Percentiles rank a stretch among this genome's conserved stretches.
Evolutionary conservation across 2,113 vertebrate genomes (phyloP).

Genomic region (Speoplatyrhinus poulsoni): DNA sequence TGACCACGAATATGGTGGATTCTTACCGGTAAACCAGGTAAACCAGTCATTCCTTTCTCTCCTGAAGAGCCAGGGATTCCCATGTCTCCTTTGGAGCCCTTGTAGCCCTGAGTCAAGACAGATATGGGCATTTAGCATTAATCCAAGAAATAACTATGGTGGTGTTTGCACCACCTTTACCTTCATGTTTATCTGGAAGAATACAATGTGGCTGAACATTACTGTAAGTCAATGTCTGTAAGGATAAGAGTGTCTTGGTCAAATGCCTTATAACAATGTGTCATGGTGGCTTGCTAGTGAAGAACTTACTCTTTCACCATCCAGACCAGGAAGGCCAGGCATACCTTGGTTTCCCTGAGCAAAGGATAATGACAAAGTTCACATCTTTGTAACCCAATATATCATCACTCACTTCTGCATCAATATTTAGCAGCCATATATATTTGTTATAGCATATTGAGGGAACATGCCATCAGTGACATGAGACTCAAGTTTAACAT

Average conservation of each 20-base stretch:
- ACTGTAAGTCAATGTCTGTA: neutral
- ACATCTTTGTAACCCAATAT: neutral
- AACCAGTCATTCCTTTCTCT: slow-evolving; percentile 90
- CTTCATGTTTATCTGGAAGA: neutral
- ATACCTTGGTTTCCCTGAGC: slow-evolving; percentile 89
- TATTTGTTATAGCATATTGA: no score
- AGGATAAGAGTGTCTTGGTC: neutral
- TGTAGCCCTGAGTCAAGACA: slow-evolving; percentile 81
- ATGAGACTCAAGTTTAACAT: no score
- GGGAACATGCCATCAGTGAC: no score
- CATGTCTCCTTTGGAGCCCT: slow-evolving; percentile 93
- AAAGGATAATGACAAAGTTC: slow-evolving; percentile 15
- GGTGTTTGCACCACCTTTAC: neutral
- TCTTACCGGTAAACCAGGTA: slow-evolving; percentile 92
- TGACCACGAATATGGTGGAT: neutral
- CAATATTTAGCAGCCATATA: no score
- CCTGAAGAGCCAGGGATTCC: slow-evolving; percentile 89
- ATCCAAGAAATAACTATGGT: accelerated
- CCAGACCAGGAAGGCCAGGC: slow-evolving; percentile 86
- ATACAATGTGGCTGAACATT: neutral
- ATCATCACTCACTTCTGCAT: no score
- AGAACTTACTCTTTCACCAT: slow-evolving; percentile 89
- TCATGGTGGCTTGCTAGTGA: neutral
- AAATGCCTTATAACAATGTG: neutral
- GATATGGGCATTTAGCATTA: neutral